Evolutionary conservation across 2,797 vertebrate genomes (phyloP), one percentile per base, ranked within the genome.

Genomic region (Avahi laniger): DNA sequence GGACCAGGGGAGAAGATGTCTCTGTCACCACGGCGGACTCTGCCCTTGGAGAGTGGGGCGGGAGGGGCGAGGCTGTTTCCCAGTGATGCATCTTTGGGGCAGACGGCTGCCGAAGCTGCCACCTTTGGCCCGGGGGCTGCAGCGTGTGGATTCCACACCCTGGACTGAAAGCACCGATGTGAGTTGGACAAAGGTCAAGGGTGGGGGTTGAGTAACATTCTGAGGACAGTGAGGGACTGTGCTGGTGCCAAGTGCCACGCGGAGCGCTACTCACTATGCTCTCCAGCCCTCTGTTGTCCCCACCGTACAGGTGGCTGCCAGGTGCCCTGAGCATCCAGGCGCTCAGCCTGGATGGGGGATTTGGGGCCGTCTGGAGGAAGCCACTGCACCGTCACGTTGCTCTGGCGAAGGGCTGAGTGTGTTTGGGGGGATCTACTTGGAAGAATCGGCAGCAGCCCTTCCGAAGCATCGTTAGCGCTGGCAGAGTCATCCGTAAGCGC

Each of bases 221-320:
- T 2, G 2, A 41, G 35, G 67, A 38, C 67, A 30, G 41, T 11
- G 35, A n/a, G 28, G 38, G 24, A 2, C 3, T 38, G 12, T 30
- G 43, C 61, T 10, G 67, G 30, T 15, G 33, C 24, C 46, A 12
- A 20, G 24, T 30, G 2, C 11, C 3, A 18, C 41, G 14, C 41
- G 12, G 0, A 28, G 59, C 41, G 1, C 70, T 46, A 14, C 41
- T 15, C 22, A 13, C 12, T 2, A 0, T 41, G 24, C 20, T 41
- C 67, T 41, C 67, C 35, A 24, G 67, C 33, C 35, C 35, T 41
- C 67, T 5, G 6, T n/a, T 10, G 7, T 52, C 2, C 7, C 30
- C 65, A 0, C 8, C 2, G 22, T n/a, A 10, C 13, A 10, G 24
- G 10, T 28, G 35, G 4, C 10, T 48, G 61, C 7, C 0, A 9